These are phyloP conservation scores for Apeira syringaria DNA, from an alignment of 2,888 invertebrate genomes.

Conservation along the genomic window DNA sequence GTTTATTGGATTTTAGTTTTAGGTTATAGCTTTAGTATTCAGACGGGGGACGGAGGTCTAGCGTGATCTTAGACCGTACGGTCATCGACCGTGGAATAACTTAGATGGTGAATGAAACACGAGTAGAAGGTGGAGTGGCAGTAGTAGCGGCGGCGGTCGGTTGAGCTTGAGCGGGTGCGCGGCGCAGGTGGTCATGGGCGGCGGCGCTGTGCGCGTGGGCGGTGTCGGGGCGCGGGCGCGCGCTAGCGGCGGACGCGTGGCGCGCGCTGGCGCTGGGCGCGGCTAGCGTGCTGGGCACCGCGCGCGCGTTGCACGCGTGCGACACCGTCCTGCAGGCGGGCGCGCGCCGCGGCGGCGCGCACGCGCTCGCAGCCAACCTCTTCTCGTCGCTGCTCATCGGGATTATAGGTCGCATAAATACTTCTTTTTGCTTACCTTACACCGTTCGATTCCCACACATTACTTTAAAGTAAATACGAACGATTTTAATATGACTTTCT, in stretches of 20 bases:
- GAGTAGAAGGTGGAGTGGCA: too few species aligned
- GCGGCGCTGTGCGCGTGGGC: slow-evolving; percentile 69
- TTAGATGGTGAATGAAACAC: too few species aligned
- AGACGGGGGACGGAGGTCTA: too few species aligned
- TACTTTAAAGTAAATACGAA: too few species aligned
- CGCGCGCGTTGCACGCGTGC: slow-evolving; percentile 76
- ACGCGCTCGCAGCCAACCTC: slow-evolving; percentile 70
- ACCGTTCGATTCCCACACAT: too few species aligned
- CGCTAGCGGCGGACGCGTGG: slow-evolving; percentile 68
- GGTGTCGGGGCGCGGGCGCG: slow-evolving; percentile 65
- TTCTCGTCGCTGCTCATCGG: slow-evolving; percentile 75
- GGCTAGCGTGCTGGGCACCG: slow-evolving; percentile 69
- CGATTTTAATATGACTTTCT: too few species aligned
- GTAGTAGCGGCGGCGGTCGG: too few species aligned
- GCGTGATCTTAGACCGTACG: too few species aligned
- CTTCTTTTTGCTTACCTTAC: neutral
- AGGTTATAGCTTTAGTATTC: too few species aligned
- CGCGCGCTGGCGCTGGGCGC: slow-evolving; percentile 69
- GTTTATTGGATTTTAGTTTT: too few species aligned
- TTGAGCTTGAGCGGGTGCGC: too few species aligned
- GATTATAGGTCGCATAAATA: slow-evolving; percentile 54
- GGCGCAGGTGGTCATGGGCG: slow-evolving; percentile 67
- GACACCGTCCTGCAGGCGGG: slow-evolving; percentile 73
- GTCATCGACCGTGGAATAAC: too few species aligned
- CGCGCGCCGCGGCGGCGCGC: slow-evolving; percentile 61